Evolutionary conservation across 2,113 vertebrate species (phyloP), one percentile per base, ranked within the genome.

Genomic region (Tenrec ecaudatus): DNA sequence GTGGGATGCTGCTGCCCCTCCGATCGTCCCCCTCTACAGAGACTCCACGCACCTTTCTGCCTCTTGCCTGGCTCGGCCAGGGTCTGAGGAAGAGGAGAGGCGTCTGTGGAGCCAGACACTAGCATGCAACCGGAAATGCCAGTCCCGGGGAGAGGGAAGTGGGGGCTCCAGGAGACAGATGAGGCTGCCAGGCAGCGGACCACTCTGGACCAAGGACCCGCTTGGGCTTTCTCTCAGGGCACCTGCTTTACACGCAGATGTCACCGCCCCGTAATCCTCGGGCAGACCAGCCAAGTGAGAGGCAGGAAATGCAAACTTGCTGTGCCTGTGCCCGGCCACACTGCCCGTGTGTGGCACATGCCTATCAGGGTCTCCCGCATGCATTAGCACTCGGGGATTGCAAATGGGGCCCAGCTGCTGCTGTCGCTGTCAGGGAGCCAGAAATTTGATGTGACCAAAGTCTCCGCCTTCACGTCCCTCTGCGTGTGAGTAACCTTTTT

Each of bases 401-500:
- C 43, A 47, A 3, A 4, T 29, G 53, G 90, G 73, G 91, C 38
- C 0, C 6, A 40, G 40, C 36, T 29, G 53, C 88, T 86, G 71
- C 64, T 90, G 92, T 88, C 77, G 69, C 77, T 10, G 47, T 53
- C 9, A 53, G 95, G 94, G 82, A 92, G 58, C 80, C 79, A 64
- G 31, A n/a, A 81, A 87, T 88, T 87, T 80, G 89, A 89, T 92
- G 77, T 93, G 91, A 96, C 92, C 86, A 29, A 86, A 88, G 82
- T 90, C 82, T 92, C 31, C 91, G 58, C 47, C 86, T 90, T 92
- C 47, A 92, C 79, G 80, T 75, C 40, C 71, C 29, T 92, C 38
- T 90, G 12, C 87, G 80, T 92, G 75, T 90, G 80, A 53, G 81
- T 90, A 94, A 64, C 15, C 58, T 40, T 88, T 64, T 93, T 66